Percentiles rank a stretch among this genome's conserved stretches.
phyloP scores from a whole-genome alignment of 2,888 invertebrate genomes.

The Unio pictorum region DNA sequence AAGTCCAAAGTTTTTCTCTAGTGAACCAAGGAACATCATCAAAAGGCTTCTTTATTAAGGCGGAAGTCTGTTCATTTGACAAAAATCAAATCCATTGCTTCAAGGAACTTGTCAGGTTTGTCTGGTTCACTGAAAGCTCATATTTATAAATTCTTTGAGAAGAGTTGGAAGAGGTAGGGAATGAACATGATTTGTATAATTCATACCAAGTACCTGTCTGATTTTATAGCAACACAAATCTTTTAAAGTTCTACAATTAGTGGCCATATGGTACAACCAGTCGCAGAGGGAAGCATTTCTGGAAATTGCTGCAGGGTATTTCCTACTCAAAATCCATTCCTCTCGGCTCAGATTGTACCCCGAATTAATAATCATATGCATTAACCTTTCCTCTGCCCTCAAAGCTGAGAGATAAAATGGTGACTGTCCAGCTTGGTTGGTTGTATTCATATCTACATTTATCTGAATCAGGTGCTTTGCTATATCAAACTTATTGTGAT shows the following conservation, averaged over 20 bases:
- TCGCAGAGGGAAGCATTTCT: constrained; percentile 29
- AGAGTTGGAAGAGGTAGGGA: constrained; percentile 18
- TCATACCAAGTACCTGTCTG: constrained; percentile 16
- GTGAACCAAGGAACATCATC: too few species aligned
- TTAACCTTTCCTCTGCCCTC: constrained; percentile 39
- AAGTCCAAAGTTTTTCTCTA: too few species aligned
- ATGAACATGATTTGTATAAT: constrained; percentile 8
- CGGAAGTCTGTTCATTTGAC: too few species aligned
- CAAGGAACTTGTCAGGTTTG: too few species aligned
- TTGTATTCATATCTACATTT: constrained; percentile 53
- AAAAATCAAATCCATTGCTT: too few species aligned
- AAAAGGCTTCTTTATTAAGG: too few species aligned
- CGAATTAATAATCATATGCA: constrained; percentile 47
- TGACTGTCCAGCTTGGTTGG: constrained; percentile 40
- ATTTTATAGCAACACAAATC: constrained; percentile 35
- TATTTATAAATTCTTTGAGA: constrained; percentile 19
- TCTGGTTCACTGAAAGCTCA: too few species aligned
- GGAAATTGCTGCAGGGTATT: constrained; percentile 35
- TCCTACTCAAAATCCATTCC: constrained; percentile 41
- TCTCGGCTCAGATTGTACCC: constrained; percentile 54
- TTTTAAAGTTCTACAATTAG: constrained; percentile 35
- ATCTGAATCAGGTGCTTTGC: constrained; percentile 50
- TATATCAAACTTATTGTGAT: constrained; percentile 52
- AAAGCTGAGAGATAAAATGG: constrained; percentile 54
- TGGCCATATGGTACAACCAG: constrained; percentile 29